Conservation (phyloP, 2,113 vertebrate genomes). For the Nothocercus julius region DNA sequence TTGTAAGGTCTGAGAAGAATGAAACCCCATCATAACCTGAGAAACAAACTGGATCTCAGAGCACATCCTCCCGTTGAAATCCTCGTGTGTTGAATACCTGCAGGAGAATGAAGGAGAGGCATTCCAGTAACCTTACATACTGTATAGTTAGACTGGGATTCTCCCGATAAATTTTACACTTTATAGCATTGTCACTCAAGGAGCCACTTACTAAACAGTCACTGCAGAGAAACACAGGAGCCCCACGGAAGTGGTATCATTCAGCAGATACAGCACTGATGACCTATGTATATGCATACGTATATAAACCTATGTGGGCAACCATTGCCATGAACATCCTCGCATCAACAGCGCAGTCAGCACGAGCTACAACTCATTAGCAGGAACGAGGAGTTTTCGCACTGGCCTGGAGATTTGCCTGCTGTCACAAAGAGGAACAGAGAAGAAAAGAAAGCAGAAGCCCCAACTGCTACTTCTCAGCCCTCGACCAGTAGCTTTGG, state of each 20-base stretch:
- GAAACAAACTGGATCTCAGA: conserved; percentile 9
- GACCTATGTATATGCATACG: neutral
- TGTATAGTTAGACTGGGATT: neutral
- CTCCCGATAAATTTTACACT: neutral
- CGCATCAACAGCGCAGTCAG: neutral
- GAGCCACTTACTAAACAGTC: neutral
- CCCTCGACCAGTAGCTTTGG: neutral
- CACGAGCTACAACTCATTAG: neutral
- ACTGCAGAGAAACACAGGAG: neutral
- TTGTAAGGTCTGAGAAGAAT: conserved; percentile 16
- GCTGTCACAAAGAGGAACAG: neutral
- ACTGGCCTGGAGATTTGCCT: neutral
- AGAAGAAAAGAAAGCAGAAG: neutral
- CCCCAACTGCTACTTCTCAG: neutral
- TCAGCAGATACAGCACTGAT: neutral
- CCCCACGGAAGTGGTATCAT: neutral
- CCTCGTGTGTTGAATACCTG: neutral
- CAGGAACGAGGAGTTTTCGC: neutral
- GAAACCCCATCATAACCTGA: neutral
- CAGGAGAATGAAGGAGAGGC: neutral
- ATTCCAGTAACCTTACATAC: neutral
- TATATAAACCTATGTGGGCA: neutral
- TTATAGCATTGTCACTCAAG: neutral
- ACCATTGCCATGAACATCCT: neutral
- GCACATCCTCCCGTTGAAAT: neutral